Evolutionary conservation across 2,113 vertebrate genomes (phyloP), one percentile per base, ranked within the genome.

Genomic region (Larimichthys crocea): DNA sequence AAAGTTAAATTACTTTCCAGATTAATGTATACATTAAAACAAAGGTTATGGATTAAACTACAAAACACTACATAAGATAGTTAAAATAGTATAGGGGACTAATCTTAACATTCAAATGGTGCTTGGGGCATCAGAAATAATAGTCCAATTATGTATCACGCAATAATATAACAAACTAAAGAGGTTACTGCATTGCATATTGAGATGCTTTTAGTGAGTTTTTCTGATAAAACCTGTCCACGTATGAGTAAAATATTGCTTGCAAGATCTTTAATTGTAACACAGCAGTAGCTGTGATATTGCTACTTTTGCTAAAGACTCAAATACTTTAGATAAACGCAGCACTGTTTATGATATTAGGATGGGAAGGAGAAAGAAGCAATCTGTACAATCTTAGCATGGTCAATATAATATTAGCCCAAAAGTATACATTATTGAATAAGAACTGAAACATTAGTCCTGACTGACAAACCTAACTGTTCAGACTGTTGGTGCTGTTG

Each of bases 401-500:
- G 5, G 31, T 40, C 35, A 40, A 9, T 40, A 40, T 40, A 40
- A 40, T 40, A 40, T 40, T 40, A 8, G 35, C 3, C 19, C 16
- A 56, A 35, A 64, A 11, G 12, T 20, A 16, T 12, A 49, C 0
- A 1, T 48, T 29, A 26, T 20, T 40, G 26, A 7, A 56, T 31
- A 0, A 0, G 57, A 55, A 20, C 0, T 71, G 7, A 70, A 56
- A 26, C 15, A 10, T 44, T 20, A 19, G 49, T 55, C 35, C 35
- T 40, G 35, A 40, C 35, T 40, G 35, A 40, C 7, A 40, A 40
- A 40, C 35, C 35, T 40, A 40, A 40, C 35, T 40, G 35, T 40
- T 40, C 55, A 67, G 63, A 62, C 5, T 12, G 5, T 31, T 46
- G 16, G 24, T 74, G 71, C 55, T 62, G 48, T 55, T 70, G 31